phyloP scores from a whole-genome alignment of 2,113 vertebrate species.

The Puma concolor region DNA sequence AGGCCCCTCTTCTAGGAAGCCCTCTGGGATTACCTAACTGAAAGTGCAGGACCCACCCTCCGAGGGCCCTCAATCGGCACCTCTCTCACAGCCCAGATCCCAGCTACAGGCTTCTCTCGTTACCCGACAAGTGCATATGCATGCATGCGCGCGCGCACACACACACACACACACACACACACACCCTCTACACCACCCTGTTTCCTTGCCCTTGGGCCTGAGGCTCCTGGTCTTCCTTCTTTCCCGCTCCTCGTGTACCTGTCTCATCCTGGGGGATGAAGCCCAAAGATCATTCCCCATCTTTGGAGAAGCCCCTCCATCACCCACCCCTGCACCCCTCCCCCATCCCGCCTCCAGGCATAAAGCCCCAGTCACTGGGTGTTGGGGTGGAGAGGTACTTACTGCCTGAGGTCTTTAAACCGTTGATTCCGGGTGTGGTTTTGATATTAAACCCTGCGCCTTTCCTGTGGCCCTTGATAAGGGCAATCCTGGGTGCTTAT shows the following conservation, averaged over 20 bases:
- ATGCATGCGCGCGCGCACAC: fast-evolving
- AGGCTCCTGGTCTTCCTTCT: background rate
- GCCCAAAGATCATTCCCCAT: background rate
- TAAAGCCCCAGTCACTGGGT: background rate
- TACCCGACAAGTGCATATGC: background rate
- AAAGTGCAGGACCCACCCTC: background rate
- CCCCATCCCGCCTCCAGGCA: background rate
- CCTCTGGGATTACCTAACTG: background rate
- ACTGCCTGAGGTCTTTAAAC: conserved; percentile 4
- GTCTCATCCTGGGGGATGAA: background rate
- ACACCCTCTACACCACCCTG: background rate
- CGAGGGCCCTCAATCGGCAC: background rate
- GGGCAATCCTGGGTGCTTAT: conserved; percentile 53
- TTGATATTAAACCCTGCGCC: conserved; percentile 65
- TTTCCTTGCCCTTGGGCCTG: background rate
- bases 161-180: background rate
- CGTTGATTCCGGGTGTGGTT: conserved; percentile 67
- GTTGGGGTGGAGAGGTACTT: background rate
- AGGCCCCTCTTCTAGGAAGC: background rate
- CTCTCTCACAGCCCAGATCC: background rate
- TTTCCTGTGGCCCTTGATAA: conserved; percentile 72
- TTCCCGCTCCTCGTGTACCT: background rate
- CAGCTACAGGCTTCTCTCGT: background rate
- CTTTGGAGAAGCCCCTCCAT: background rate
- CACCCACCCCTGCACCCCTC: background rate